A percentile compares a stretch with the other conserved stretches of the same genome.
phyloP scores from a whole-genome alignment of 2,113 vertebrate genomes.

The Zosterops lateralis region DNA sequence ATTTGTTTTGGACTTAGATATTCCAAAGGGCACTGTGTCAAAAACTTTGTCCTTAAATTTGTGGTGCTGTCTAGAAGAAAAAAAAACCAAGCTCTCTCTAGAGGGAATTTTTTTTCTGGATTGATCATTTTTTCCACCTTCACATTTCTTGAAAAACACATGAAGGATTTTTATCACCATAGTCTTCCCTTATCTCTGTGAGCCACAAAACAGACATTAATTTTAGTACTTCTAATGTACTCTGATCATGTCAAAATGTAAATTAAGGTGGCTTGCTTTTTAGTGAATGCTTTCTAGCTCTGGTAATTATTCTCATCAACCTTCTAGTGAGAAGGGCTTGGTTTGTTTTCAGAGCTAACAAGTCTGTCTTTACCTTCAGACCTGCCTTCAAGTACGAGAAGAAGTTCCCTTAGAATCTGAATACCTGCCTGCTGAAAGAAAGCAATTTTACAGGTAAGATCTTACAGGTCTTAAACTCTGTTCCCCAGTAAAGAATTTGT shows the following conservation, averaged over 20 bases:
- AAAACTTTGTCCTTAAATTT: not conserved
- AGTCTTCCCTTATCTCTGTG: not conserved
- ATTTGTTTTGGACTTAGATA: not conserved
- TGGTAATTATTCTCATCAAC: not conserved
- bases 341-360: not conserved
- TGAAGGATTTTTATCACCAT: not conserved
- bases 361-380: not conserved
- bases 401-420: not conserved
- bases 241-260: not conserved
- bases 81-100: not conserved
- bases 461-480: not conserved
- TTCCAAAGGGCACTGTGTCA: not conserved
- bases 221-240: not conserved
- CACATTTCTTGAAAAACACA: not conserved
- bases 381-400: not conserved
- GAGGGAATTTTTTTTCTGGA: not conserved
- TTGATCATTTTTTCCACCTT: not conserved
- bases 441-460: not conserved
- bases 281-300: not conserved
- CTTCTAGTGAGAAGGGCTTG: not conserved
- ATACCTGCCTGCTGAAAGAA: not conserved
- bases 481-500: not conserved
- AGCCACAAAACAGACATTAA: not conserved
- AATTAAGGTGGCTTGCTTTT: not conserved
- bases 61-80: not conserved